Percentiles rank a stretch among this genome's conserved stretches.
phyloP scores from a whole-genome alignment of 2,113 vertebrate species.

The Hippocampus abdominalis region DNA sequence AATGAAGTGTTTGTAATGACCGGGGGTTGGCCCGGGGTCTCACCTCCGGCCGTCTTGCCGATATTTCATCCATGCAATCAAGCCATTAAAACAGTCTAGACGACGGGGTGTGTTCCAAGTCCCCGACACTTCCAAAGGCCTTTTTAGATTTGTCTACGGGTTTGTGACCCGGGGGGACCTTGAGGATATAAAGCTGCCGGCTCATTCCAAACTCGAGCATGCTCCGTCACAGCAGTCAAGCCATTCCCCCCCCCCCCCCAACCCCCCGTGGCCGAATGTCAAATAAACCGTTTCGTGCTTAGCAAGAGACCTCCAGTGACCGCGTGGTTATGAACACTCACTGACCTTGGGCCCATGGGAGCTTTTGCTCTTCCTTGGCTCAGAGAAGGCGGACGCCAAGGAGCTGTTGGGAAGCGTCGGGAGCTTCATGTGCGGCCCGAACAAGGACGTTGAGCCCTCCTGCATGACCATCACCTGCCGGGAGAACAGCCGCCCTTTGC shows the following conservation, averaged over 20 bases:
- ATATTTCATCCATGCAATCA: slow-evolving; percentile 70
- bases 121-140: slow-evolving; percentile 54
- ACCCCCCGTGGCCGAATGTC: slow-evolving; percentile 10
- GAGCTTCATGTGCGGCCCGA: slow-evolving; percentile 83
- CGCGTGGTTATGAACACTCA: slow-evolving; percentile 14
- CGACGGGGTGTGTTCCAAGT: slow-evolving; percentile 59
- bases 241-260: slow-evolving; percentile 18
- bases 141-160: slow-evolving; percentile 37
- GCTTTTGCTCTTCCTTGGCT: slow-evolving; percentile 83
- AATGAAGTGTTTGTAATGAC: slow-evolving; percentile 31
- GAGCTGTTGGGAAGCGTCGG: slow-evolving; percentile 81
- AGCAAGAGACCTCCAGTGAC: slow-evolving; percentile 3
- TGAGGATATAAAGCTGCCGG: slow-evolving; percentile 53
- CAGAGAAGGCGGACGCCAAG: slow-evolving; percentile 72
- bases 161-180: slow-evolving; percentile 54
- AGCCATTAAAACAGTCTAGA: slow-evolving; percentile 75
- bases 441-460: slow-evolving; percentile 81
- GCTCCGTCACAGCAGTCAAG: slow-evolving; percentile 32
- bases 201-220: slow-evolving; percentile 30
- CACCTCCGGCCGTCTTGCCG: slow-evolving; percentile 58
- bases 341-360: slow-evolving; percentile 83
- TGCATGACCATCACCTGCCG: slow-evolving; percentile 86
- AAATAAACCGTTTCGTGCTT: slow-evolving; percentile 28
- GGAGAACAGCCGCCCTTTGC: slow-evolving; percentile 9
- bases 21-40: slow-evolving; percentile 51